These are phyloP conservation scores for Mareca strepera DNA, from an alignment of 2,797 vertebrate species.

Conservation along the genomic window DNA sequence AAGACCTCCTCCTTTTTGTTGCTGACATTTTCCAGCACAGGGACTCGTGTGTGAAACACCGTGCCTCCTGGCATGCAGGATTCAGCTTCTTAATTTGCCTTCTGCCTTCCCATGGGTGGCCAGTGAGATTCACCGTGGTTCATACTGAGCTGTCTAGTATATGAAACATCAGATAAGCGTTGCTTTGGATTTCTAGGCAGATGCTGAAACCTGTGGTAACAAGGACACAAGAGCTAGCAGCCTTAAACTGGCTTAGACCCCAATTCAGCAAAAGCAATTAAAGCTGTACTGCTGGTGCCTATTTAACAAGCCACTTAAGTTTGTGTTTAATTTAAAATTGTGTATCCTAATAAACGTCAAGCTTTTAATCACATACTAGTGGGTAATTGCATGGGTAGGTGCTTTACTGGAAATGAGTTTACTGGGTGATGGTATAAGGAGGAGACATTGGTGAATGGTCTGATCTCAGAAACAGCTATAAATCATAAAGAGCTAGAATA, in stretches of 20 bases:
- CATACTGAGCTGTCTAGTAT: background rate
- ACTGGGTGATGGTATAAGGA: background rate
- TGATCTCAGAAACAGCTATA: background rate
- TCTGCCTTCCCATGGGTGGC: background rate
- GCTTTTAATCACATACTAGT: background rate
- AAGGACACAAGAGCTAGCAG: background rate
- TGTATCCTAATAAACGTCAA: background rate
- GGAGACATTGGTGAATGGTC: background rate
- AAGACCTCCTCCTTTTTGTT: too few species aligned
- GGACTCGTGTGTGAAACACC: rapidly evolving
- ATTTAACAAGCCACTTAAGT: background rate
- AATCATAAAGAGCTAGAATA: background rate
- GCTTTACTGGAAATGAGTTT: background rate
- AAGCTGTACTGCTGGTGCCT: background rate
- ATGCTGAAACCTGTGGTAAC: background rate
- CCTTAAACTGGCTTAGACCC: background rate
- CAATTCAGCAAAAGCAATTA: background rate
- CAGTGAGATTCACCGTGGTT: background rate
- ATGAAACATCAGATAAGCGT: background rate
- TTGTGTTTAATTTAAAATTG: background rate
- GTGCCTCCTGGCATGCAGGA: background rate
- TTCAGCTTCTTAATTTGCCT: background rate
- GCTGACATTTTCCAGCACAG: rapidly evolving
- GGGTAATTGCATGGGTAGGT: background rate
- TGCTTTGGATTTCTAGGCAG: background rate